Base-by-base conservation (phyloP, 2,797 vertebrate species). In the Pachyuromys duprasi region DNA sequence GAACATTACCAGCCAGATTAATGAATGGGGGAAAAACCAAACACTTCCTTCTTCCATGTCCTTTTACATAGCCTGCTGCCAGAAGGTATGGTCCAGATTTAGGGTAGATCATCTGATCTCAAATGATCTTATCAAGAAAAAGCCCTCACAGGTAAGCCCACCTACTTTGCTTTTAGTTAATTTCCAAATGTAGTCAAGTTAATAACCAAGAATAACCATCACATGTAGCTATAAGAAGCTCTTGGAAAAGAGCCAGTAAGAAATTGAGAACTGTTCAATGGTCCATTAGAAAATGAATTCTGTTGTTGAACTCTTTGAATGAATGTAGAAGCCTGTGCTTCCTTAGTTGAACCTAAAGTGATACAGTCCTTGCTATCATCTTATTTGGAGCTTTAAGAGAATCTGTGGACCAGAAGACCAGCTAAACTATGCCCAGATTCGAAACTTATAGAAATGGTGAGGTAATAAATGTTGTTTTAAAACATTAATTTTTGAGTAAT, bases 401-500 rank as follows among this genome's bases (percentile, higher is more conserved):
- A 33, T 17, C 24, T 6, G 11, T 86, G 31, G 86, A 4, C 81
- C 84, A 91, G 57, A 95, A 96, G 69, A 69, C 28, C 55, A 83
- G 60, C 3, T 89, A 96, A 91, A 6, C 55, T 53, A 13, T 82
- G 28, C 60, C 69, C 57, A 67, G 26, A 94, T 88, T 95, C 15
- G 14, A 90, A 79, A 96, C 26, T n/a, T 12, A 92, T 17, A 92
- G 26, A 92, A 93, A 75, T 15, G 28, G 8, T 53, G 26, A 90
- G 42, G 78, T 90, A 91, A 87, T 42, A 92, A 91, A 74, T 94
- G 49, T 31, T 70, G 26, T 78, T 89, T 95, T 87, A 87, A 91
- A n/a, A 15, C 8, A 84, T 55, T 63, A 42, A 69, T 69, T 91
- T 90, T 84, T 12, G 7, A 84, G 11, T 80, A 91, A 91, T 91